Conservation (phyloP, 2,113 vertebrate genomes). For the Nerophis lumbriciformis region DNA sequence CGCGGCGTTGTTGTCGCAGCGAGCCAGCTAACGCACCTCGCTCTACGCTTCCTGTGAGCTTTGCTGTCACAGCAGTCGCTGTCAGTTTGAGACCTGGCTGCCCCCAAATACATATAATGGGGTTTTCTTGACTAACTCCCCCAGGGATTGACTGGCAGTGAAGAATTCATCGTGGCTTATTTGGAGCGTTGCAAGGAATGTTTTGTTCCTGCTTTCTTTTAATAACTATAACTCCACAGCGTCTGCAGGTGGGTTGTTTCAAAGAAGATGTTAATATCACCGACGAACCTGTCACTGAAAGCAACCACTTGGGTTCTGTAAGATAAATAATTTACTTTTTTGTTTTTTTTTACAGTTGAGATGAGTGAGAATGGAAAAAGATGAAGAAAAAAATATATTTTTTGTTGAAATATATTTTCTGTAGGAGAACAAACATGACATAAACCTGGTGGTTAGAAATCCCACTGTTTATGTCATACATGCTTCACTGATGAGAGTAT, state of each 20-base stretch:
- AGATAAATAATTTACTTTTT: background rate
- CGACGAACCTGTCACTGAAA: slow-evolving; percentile 52
- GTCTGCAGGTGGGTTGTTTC: slow-evolving; percentile 56
- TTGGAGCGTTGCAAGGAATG: slow-evolving; percentile 59
- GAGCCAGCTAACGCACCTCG: slow-evolving; percentile 45
- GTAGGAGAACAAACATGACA: too few species aligned
- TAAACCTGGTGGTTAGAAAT: too few species aligned
- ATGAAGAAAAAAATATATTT: too few species aligned
- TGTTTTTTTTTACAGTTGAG: background rate
- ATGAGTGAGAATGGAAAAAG: too few species aligned
- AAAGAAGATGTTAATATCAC: slow-evolving; percentile 61
- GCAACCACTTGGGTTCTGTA: slow-evolving; percentile 21
- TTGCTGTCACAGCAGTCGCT: slow-evolving; percentile 74
- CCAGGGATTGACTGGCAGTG: slow-evolving; percentile 64
- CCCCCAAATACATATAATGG: slow-evolving; percentile 70
- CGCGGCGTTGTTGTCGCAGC: slow-evolving; percentile 54
- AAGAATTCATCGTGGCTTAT: slow-evolving; percentile 69
- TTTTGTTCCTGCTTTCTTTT: slow-evolving; percentile 26
- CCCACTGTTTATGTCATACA: too few species aligned
- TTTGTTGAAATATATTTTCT: too few species aligned
- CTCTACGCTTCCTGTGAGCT: slow-evolving; percentile 43
- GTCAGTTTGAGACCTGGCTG: slow-evolving; percentile 71
- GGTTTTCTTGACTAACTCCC: slow-evolving; percentile 68
- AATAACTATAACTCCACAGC: slow-evolving; percentile 51
- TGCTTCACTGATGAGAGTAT: too few species aligned